Evolutionary conservation across 2,888 invertebrate genomes (phyloP), one percentile per base, ranked within the genome.

Genomic region (Rhagophthalmus giganteus): DNA sequence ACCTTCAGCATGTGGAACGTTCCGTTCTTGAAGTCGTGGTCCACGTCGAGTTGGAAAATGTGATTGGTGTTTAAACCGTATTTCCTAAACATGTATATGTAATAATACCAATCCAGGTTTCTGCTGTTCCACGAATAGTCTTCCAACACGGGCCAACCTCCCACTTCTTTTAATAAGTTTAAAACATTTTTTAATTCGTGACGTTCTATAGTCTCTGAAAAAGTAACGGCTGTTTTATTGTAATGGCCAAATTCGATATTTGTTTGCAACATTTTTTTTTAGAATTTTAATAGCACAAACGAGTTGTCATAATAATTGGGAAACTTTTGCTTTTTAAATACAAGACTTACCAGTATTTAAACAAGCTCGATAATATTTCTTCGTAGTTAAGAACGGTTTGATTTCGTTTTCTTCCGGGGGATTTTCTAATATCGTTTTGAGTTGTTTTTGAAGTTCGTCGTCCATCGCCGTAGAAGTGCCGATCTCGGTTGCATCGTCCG

Each of bases 71-170:
- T 34, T 27, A 57, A 54, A 0, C 64, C 64, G 0, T 34, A 26
- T 15, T 58, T 25, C 12, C 50, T 41, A 26, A 58, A 48, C 32
- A 57, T 51, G 30, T 54, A 46, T 12, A 59, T 37, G 8, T 54
- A 41, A 9, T 59, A 32, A 10, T 34, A 47, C 64, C 64, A 64
- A 13, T 54, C 40, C 20, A 55, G 59, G 8, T 68, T 1, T 67
- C 32, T 35, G 3, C 59, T 58, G 61, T 85, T 79, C 92, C 91
- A 92, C 0, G 68, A 55, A 14, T 81, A 78, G 0, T 86, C 89
- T 57, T 85, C 85, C 14, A 92, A 75, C 15, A 90, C 86, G 0
- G 95, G 94, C 94, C 94, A 95, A 2, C 93, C 93, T 1, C 94
- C 94, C 4, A 94, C 77, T 10, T 80, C 77, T 14, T 79, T 37